A percentile compares a stretch with the other conserved stretches of the same genome.
Conservation (phyloP, 2,797 vertebrate genomes). For the Tokudaia muenninki region DNA sequence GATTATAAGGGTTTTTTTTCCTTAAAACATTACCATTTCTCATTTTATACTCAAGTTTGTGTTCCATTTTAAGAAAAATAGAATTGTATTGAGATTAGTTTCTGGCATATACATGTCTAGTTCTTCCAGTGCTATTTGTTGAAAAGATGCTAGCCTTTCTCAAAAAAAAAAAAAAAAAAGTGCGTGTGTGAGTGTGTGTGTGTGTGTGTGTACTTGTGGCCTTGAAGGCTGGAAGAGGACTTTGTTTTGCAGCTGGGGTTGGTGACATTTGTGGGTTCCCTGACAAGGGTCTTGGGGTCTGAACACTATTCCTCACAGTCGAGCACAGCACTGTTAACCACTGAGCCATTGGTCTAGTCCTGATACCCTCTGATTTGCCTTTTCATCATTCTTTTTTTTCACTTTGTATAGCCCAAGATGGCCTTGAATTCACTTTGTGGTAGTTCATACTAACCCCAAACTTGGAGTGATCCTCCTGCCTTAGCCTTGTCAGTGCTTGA, state of each 20-base stretch:
- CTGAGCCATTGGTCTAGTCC: not conserved
- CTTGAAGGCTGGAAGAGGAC: not conserved
- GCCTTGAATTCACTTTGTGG: not conserved
- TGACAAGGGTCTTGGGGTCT: not conserved
- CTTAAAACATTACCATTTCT: not conserved
- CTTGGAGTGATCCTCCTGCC: not conserved
- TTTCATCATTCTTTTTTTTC: not conserved
- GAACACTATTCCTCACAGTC: not conserved
- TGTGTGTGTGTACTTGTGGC: no score
- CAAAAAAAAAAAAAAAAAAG: not conserved
- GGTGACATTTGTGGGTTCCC: not conserved
- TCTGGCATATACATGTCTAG: not conserved
- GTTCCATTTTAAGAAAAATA: conserved; percentile 19
- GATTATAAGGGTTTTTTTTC: not conserved
- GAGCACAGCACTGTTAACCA: not conserved
- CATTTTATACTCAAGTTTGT: conserved; percentile 8
- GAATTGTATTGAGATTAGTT: not conserved
- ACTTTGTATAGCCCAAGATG: not conserved
- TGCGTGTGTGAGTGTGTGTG: not conserved
- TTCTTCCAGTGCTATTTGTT: not conserved
- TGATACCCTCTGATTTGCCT: not conserved
- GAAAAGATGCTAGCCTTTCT: not conserved
- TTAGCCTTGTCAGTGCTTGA: not conserved
- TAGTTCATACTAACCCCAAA: not conserved
- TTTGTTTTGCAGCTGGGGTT: not conserved